A percentile compares a stretch with the other conserved stretches of the same genome.
phyloP scores from a whole-genome alignment of 2,797 vertebrate species.

The Huso huso region DNA sequence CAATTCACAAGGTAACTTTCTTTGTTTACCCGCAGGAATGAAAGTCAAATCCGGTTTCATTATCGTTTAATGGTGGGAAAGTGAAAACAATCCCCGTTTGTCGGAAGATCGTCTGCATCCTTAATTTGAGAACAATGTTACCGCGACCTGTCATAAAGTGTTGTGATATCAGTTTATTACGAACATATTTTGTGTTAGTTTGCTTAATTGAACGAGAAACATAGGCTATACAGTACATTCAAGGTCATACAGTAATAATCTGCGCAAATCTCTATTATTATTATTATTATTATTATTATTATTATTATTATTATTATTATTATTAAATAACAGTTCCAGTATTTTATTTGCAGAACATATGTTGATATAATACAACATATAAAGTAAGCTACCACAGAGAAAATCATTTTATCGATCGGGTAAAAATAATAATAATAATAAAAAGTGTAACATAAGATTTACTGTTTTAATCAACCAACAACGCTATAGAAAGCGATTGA shows the following conservation, averaged over 20 bases:
- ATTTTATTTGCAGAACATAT: not conserved
- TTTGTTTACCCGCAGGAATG: not conserved
- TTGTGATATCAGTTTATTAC: too few relatives aligned
- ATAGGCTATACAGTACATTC: too few relatives aligned
- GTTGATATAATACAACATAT: not conserved
- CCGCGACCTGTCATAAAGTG: too few relatives aligned
- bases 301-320: not conserved
- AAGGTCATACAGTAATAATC: too few relatives aligned
- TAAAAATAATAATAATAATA: too few relatives aligned
- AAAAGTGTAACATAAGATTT: not conserved
- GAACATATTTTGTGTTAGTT: too few relatives aligned
- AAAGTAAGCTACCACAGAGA: not conserved
- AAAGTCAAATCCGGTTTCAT: not conserved
- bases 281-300: not conserved
- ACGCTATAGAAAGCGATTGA: conserved; percentile 14
- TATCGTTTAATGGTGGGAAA: not conserved
- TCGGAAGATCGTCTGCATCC: too few relatives aligned
- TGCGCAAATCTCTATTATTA: too few relatives aligned
- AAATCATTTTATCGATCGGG: not conserved
- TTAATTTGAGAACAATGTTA: too few relatives aligned
- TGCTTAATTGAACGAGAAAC: too few relatives aligned
- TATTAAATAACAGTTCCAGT: not conserved
- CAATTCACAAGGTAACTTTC: not conserved
- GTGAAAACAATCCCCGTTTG: too few relatives aligned
- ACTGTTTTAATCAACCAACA: conserved; percentile 17